These are phyloP conservation scores for Neotoma lepida DNA, from an alignment of 2,113 vertebrate species.

Conservation along the genomic window DNA sequence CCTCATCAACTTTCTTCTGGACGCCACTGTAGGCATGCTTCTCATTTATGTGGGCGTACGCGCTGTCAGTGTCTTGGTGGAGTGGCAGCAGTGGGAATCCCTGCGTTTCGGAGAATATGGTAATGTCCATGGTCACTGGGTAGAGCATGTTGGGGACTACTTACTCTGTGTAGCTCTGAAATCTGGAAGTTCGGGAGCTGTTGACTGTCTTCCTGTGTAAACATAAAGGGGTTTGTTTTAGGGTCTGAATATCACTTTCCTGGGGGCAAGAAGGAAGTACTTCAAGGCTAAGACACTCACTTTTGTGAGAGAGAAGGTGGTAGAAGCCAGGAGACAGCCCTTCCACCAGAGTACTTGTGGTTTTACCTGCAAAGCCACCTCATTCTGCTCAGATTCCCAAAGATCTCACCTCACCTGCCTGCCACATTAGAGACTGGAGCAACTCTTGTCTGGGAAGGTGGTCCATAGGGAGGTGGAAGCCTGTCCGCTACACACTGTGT, in stretches of 20 bases:
- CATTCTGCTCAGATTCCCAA: not conserved
- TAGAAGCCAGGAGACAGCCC: not conserved
- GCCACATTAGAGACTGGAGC: not conserved
- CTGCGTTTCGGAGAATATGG: conserved; percentile 98
- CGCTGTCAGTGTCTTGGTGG: conserved; percentile 92
- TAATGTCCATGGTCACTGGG: conserved; percentile 76
- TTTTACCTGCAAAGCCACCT: not conserved
- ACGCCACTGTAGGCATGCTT: conserved; percentile 97
- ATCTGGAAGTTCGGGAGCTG: not conserved
- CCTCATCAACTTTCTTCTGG: conserved; percentile 98
- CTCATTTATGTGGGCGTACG: conserved; percentile 95
- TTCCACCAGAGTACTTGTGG: not conserved
- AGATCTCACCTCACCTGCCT: not conserved
- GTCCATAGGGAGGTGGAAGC: not conserved
- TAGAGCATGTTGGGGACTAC: not conserved
- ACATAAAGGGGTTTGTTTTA: not conserved
- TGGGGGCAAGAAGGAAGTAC: not conserved
- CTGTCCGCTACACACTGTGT: not conserved
- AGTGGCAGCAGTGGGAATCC: conserved; percentile 98
- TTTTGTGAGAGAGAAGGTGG: not conserved
- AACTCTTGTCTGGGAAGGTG: not conserved
- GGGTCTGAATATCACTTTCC: not conserved
- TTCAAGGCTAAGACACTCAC: not conserved
- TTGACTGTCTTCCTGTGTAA: not conserved
- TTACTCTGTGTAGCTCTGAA: not conserved